Conservation (phyloP, 2,888 invertebrate species). For the Scelioninae gen. 1 region DNA sequence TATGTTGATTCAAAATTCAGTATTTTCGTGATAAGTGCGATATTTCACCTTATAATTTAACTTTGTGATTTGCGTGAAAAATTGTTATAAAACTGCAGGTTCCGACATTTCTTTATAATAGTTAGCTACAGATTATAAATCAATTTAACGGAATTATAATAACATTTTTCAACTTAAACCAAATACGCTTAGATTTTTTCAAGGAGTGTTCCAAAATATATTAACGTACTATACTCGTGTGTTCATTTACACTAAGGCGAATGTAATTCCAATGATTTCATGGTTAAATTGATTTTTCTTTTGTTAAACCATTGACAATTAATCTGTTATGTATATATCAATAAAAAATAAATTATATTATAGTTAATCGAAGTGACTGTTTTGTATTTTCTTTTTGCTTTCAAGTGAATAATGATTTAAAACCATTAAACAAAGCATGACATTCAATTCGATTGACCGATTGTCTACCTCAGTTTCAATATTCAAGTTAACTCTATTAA, state of each 20-base stretch:
- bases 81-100: neutral
- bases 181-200: constrained; percentile 42
- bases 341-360: constrained; percentile 19
- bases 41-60: too few species aligned
- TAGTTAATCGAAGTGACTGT: neutral
- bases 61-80: neutral
- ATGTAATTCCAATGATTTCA: neutral
- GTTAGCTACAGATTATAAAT: neutral
- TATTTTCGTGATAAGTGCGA: too few species aligned
- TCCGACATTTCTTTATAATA: neutral
- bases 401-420: neutral
- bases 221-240: neutral
- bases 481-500: neutral
- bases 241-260: constrained; percentile 1
- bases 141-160: neutral
- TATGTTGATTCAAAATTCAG: too few species aligned
- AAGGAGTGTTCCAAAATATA: neutral
- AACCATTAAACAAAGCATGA: neutral
- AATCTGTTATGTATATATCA: constrained; percentile 22
- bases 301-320: too few species aligned
- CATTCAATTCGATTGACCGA: constrained; percentile 1
- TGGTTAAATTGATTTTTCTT: neutral
- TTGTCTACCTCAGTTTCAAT: neutral
- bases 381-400: neutral
- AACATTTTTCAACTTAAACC: constrained; percentile 1